Evolutionary conservation across 2,113 vertebrate genomes (phyloP), one percentile per base, ranked within the genome.

Genomic region (Corythoichthys intestinalis): DNA sequence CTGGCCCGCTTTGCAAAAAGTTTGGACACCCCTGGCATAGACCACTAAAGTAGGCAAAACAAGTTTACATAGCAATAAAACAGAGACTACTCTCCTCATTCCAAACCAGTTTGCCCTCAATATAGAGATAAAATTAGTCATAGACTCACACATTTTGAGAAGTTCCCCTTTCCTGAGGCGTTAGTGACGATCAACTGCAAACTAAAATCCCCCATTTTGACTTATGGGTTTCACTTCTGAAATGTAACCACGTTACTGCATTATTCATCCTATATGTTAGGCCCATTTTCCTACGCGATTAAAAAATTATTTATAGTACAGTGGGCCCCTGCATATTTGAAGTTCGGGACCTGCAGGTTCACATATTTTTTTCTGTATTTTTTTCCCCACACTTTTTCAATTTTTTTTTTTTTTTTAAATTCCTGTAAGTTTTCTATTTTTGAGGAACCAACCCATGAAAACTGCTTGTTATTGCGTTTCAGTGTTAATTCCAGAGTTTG

Each of bases 221-320:
- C 41, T 66, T 69, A 17, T n/a, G 14, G 59, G 76, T 79, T 79
- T 81, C 73, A 76, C 67, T 73, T 72, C 57, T 74, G 15, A 66
- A 4, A 17, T 10, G 6, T 63, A 9, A 44, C n/a, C 7, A 1
- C 1, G 6, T 39, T 20, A 9, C 38, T 4, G 10, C 7, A 3
- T 44, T 44, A 61, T 38, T 17, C 2, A 15, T 7, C 6, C 13
- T 28, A 35, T 12, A 12, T 13, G 56, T 34, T 10, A 57, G 17
- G 49, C 3, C 15, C 20, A n/a, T 6, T 66, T 44, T 28, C 39
- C 39, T n/a, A n/a, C 39, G 3, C 3, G 3, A 41, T 41, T 41
- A 4, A 41, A 41, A 41, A 41, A 6, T 41, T 41, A 41, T 41
- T 41, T 41, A 41, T 6, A 41, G 3, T 41, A 41, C 3, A 41